Conservation (phyloP, 2,797 vertebrate genomes). For the Fistularia commersonii region DNA sequence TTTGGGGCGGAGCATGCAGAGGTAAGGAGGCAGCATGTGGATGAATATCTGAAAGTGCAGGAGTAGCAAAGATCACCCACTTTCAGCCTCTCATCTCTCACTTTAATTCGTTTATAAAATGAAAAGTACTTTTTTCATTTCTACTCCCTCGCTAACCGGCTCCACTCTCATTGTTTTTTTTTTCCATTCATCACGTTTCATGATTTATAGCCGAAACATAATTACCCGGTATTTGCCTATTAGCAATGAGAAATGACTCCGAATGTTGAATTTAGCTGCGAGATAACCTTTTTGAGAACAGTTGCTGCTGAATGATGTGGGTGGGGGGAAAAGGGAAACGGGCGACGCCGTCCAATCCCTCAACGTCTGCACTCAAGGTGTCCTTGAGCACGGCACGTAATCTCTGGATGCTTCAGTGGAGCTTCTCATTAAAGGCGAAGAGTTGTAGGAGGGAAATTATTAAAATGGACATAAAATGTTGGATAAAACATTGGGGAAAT, state of each 20-base stretch:
- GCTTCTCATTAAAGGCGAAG: constrained; percentile 2
- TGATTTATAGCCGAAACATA: constrained; percentile 37
- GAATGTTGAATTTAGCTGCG: constrained; percentile 31
- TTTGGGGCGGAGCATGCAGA: constrained; percentile 83
- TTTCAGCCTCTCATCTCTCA: too few species aligned
- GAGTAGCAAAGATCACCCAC: too few species aligned
- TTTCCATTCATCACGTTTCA: too few species aligned
- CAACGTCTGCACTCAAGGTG: constrained; percentile 23
- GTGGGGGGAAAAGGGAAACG: constrained; percentile 25
- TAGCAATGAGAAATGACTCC: constrained; percentile 25
- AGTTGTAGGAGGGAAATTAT: background rate
- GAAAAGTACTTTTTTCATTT: too few species aligned
- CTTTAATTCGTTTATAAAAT: background rate
- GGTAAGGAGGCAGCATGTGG: constrained; percentile 81
- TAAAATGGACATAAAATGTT: constrained; percentile 12
- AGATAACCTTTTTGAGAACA: constrained; percentile 40
- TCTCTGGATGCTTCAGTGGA: constrained; percentile 10
- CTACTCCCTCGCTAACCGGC: too few species aligned
- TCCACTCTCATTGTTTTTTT: too few species aligned
- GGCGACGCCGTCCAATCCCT: constrained; percentile 25
- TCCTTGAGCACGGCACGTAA: constrained; percentile 17
- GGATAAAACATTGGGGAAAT: constrained; percentile 5
- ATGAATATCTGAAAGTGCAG: constrained; percentile 80
- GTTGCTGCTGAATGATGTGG: constrained; percentile 31
- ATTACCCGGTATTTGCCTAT: constrained; percentile 32